Conservation (phyloP, 2,797 vertebrate species). For the Parauchenoglanis punctatus region DNA sequence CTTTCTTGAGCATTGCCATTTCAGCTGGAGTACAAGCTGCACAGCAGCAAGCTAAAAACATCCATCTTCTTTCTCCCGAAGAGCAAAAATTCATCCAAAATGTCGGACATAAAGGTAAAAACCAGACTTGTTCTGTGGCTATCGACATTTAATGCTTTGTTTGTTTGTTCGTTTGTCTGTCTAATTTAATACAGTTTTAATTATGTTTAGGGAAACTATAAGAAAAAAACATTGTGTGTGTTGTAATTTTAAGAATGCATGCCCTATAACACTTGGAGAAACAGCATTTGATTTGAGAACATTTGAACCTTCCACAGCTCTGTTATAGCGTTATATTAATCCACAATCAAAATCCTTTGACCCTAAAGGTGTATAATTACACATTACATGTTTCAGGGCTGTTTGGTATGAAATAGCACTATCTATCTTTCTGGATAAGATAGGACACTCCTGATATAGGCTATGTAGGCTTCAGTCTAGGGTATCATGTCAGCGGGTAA, state of each 20-base stretch:
- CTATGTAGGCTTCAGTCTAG: background rate
- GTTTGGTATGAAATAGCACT: background rate
- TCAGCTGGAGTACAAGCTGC: slow-evolving; percentile 56
- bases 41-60: slow-evolving; percentile 72
- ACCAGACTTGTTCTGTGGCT: background rate
- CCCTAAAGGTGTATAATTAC: background rate
- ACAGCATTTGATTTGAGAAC: background rate
- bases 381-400: background rate
- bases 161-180: background rate
- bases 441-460: background rate
- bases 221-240: background rate
- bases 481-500: background rate
- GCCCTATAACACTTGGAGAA: background rate
- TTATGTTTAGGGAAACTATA: background rate
- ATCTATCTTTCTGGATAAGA: background rate
- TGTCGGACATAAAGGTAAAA: slow-evolving; percentile 76
- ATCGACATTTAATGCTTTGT: background rate
- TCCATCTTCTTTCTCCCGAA: slow-evolving; percentile 74
- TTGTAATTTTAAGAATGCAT: background rate
- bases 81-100: slow-evolving; percentile 76
- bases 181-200: background rate
- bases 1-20: slow-evolving; percentile 61
- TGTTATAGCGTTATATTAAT: background rate
- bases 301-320: background rate
- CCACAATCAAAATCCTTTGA: background rate